Percentiles rank a stretch among this genome's conserved stretches.
These are phyloP conservation scores for Argentina silus DNA, from an alignment of 2,797 vertebrate species.

Conservation along the genomic window DNA sequence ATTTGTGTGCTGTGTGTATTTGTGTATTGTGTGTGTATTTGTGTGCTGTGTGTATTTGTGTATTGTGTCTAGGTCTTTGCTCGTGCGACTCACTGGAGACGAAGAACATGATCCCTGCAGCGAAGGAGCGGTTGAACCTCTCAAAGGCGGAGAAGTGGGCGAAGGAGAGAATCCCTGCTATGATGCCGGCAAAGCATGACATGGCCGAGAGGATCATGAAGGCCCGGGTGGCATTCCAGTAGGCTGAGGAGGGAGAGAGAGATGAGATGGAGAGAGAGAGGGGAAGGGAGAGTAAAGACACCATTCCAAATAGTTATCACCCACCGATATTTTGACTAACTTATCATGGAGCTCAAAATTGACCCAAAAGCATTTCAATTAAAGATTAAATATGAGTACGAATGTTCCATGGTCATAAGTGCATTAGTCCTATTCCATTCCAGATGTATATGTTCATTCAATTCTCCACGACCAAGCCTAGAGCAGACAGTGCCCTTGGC, in stretches of 20 bases:
- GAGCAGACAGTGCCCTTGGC: no score
- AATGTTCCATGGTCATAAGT: no score
- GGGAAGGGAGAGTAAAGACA: neutral
- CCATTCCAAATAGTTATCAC: neutral
- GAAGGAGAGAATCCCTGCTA: constrained; percentile 81
- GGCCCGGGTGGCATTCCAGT: constrained; percentile 82
- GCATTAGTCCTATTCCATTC: no score
- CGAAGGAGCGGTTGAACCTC: constrained; percentile 78
- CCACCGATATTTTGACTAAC: no score
- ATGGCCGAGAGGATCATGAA: constrained; percentile 84
- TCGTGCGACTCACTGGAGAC: constrained; percentile 75
- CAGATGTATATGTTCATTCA: no score
- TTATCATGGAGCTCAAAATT: no score
- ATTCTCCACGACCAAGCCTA: no score
- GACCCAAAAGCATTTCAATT: no score
- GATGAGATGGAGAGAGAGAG: constrained; percentile 3
- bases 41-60: neutral
- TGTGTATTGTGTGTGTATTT: neutral
- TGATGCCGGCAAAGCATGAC: constrained; percentile 76
- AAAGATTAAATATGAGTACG: no score
- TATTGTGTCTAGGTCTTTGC: neutral
- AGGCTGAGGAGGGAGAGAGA: constrained; percentile 60
- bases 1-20: neutral
- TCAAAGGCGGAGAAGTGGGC: constrained; percentile 76
- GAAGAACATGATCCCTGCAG: constrained; percentile 80